Base-by-base conservation (phyloP, 2,888 invertebrate genomes). In the Philopedon plagiatum region DNA sequence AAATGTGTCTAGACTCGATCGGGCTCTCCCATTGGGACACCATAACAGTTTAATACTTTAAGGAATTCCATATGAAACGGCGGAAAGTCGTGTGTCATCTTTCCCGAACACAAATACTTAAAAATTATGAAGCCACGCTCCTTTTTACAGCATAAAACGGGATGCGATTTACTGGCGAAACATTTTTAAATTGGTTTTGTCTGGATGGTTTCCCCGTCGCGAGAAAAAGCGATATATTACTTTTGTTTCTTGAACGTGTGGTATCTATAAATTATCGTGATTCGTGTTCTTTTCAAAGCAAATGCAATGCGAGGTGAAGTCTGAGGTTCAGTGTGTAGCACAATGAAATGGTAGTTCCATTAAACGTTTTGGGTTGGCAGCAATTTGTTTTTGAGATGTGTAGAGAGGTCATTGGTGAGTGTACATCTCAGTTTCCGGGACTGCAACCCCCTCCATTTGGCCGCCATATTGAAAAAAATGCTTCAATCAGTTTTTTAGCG, bases 61-160 rank as follows among this genome's bases (percentile, higher is more conserved):
- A 58, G 23, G 41, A 58, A 58, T 58, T 41, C 41, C 11, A 26
- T 15, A 58, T 39, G 58, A 58, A 58, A 58, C 58, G 21, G 41
- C 58, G 58, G 58, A 19, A 57, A 58, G 41, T 23, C 58, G 26
- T 58, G 26, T 26, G 58, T 58, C 58, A 58, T 58, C 13, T 58
- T 39, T 39, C 15, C 23, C 58, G 58, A 58, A 41, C 39, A 39
- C 57, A 57, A 37, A 57, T 37, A 37, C 21, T 37, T 57, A 21
- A 37, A 57, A 57, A 57, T 54, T 54, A 54, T 29, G 51, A 29
- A 26, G 26, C 15, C 18, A 54, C 26, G 7, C 26, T 26, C 15
- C 51, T 54, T 54, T 54, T 54, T 18, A 54, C 9, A 15, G 51
- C 29, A 15, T 29, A 15, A 29, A 11, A 54, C 9, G 21, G 46